phyloP scores from a whole-genome alignment of 2,888 invertebrate genomes.

The Phorcus lineatus region DNA sequence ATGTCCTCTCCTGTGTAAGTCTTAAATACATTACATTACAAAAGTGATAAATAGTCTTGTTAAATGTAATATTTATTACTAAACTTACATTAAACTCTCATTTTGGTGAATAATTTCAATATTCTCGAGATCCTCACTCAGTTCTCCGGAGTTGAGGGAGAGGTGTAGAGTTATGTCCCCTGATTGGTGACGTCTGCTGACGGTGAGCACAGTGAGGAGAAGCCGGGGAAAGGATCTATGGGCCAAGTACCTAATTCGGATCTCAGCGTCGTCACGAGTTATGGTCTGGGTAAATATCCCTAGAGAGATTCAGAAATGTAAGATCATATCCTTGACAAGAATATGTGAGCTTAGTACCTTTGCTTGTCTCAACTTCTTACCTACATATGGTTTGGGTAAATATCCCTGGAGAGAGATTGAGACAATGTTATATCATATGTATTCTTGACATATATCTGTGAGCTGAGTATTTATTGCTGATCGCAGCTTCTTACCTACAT shows the following conservation, averaged over 20 bases:
- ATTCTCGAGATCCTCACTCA: constrained; percentile 30
- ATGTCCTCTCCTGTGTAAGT: no score
- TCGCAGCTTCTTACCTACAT: neutral
- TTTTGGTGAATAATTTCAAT: no score
- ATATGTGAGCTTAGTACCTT: constrained; percentile 43
- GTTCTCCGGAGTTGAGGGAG: constrained; percentile 24
- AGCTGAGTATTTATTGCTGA: constrained; percentile 35
- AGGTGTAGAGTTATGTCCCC: constrained; percentile 19
- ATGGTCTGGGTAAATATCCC: constrained; percentile 39
- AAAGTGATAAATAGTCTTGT: neutral
- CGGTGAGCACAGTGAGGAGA: constrained; percentile 31
- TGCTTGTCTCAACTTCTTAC: no score
- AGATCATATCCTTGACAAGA: neutral
- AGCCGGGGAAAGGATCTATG: constrained; percentile 35
- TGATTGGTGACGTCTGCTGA: constrained; percentile 5
- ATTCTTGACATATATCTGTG: constrained; percentile 30
- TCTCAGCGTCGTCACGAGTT: constrained; percentile 5
- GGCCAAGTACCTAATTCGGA: constrained; percentile 36
- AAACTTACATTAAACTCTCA: no score
- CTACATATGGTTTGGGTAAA: constrained; percentile 37
- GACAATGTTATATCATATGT: no score
- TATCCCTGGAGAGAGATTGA: constrained; percentile 30
- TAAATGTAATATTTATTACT: neutral
- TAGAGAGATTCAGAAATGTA: constrained; percentile 13
- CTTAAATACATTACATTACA: no score